phyloP scores from a whole-genome alignment of 2,888 invertebrate genomes.

The Autographa pulchrina region DNA sequence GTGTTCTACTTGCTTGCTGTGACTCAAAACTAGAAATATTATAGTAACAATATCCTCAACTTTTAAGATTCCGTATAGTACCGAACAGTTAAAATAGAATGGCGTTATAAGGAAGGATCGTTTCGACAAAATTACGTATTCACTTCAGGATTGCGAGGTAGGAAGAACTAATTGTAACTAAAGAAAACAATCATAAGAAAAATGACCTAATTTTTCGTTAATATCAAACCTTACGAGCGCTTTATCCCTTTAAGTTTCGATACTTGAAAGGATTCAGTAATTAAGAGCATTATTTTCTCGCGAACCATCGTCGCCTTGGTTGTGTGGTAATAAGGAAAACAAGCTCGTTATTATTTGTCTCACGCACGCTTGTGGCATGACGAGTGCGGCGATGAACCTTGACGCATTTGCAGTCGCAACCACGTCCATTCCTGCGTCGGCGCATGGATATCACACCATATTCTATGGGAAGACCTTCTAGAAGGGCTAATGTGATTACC shows the following conservation, averaged over 20 bases:
- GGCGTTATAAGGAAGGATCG: neutral
- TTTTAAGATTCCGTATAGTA: neutral
- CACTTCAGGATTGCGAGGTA: neutral
- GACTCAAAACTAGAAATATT: conserved; percentile 4
- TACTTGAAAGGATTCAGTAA: conserved; percentile 48
- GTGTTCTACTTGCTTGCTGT: conserved; percentile 3
- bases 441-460: conserved; percentile 40
- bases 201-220: conserved; percentile 9
- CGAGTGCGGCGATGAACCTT: conserved; percentile 50
- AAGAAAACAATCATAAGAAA: neutral
- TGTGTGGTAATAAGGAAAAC: conserved; percentile 54
- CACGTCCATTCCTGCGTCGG: conserved; percentile 32
- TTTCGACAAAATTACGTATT: neutral
- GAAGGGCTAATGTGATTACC: conserved; percentile 24
- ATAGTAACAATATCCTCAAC: neutral
- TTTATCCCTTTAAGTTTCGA: conserved; percentile 12
- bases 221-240: neutral
- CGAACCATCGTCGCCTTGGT: conserved; percentile 45
- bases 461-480: conserved; percentile 44
- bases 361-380: conserved; percentile 44
- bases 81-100: neutral
- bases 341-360: conserved; percentile 48
- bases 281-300: conserved; percentile 48
- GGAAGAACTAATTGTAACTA: neutral
- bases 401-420: conserved; percentile 50